Evolutionary conservation across 2,113 vertebrate species (phyloP).

Genomic region (Ellobius talpinus): DNA sequence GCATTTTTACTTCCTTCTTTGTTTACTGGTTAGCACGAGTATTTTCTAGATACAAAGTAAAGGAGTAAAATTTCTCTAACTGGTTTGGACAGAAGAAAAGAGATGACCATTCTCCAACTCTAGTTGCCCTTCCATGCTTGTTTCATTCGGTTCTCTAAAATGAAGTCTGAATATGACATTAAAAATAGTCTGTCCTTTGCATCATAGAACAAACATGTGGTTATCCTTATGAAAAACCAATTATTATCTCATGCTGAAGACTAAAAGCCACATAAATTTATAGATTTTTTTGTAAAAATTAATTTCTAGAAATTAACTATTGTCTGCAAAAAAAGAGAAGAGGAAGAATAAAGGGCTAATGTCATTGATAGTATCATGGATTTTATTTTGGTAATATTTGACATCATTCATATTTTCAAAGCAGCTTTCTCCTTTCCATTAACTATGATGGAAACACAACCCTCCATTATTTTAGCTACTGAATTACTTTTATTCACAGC

Average conservation of each 20-base stretch:
- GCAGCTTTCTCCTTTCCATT: not conserved
- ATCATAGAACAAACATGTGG: not conserved
- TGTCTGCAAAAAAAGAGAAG: not conserved
- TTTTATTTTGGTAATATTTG: not conserved
- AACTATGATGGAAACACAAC: not conserved
- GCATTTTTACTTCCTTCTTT: not conserved
- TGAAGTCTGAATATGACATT: not conserved
- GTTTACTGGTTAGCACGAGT: not conserved
- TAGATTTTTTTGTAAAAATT: not conserved
- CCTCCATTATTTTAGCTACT: not conserved
- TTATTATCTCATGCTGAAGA: not conserved
- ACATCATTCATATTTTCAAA: not conserved
- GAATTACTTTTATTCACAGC: not conserved
- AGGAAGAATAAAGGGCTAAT: not conserved
- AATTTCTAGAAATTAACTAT: not conserved
- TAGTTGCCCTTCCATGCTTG: not conserved
- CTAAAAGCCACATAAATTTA: not conserved
- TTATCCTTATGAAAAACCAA: not conserved
- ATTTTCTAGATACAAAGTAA: not conserved
- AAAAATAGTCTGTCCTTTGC: not conserved
- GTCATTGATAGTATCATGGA: not conserved
- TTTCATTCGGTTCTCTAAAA: not conserved
- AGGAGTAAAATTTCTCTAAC: not conserved
- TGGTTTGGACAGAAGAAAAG: not conserved
- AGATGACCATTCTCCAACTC: not conserved